Percentiles rank a stretch among this genome's conserved stretches.
phyloP scores from a whole-genome alignment of 2,888 invertebrate species.

The Itoplectis maculator region DNA sequence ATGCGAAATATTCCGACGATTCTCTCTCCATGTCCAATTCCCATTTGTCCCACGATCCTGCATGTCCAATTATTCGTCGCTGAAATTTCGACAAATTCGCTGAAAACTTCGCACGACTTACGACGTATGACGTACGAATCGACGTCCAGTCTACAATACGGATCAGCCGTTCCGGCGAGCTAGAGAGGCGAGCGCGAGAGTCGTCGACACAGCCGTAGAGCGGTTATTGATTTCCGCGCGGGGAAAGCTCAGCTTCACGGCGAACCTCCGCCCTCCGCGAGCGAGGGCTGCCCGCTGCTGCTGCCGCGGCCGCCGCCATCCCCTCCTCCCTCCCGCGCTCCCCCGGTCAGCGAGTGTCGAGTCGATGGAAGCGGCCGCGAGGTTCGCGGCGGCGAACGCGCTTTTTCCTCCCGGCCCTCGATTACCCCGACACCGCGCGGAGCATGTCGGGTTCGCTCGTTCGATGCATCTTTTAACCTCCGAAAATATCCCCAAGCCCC shows the following conservation, averaged over 20 bases:
- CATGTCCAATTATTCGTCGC: constrained; percentile 8
- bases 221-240: constrained; percentile 82
- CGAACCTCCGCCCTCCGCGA: constrained; percentile 74
- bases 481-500: constrained; percentile 60
- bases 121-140: constrained; percentile 11
- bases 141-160: constrained; percentile 14
- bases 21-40: constrained; percentile 12
- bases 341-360: constrained; percentile 56
- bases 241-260: constrained; percentile 78
- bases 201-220: constrained; percentile 72
- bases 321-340: constrained; percentile 52
- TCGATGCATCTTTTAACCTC: constrained; percentile 51
- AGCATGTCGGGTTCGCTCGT: neutral
- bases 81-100: constrained; percentile 24
- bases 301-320: no score
- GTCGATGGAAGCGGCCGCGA: constrained; percentile 23
- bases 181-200: constrained; percentile 30
- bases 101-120: constrained; percentile 19
- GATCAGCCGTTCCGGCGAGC: constrained; percentile 13
- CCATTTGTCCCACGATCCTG: constrained; percentile 7
- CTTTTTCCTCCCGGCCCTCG: constrained; percentile 58
- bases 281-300: constrained; percentile 62
- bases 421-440: constrained; percentile 34
- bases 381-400: constrained; percentile 34
- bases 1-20: constrained; percentile 38